Conservation (phyloP, 2,888 invertebrate genomes). For the Mongoloraphidia duomilia region DNA sequence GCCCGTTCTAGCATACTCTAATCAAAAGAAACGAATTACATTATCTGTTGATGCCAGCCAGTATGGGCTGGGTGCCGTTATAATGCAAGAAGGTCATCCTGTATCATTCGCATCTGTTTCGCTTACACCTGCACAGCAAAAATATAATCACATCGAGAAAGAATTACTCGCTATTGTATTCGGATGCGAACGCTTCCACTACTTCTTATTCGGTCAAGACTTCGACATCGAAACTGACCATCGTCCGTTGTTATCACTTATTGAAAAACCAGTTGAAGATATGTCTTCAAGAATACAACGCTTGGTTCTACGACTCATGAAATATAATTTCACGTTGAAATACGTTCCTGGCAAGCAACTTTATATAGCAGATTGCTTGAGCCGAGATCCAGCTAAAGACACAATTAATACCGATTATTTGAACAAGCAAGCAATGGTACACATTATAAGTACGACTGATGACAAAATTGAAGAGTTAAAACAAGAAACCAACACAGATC, state of each 20-base stretch:
- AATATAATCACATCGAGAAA: slow-evolving; percentile 18
- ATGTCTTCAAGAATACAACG: slow-evolving; percentile 14
- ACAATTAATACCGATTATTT: too few relatives aligned
- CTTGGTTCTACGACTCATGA: slow-evolving; percentile 11
- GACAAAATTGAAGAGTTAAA: too few relatives aligned
- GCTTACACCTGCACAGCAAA: slow-evolving; percentile 12
- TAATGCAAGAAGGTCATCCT: slow-evolving; percentile 9
- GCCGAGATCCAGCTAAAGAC: too few relatives aligned
- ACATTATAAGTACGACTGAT: too few relatives aligned
- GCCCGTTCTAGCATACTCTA: slow-evolving; percentile 5
- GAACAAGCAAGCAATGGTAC: too few relatives aligned
- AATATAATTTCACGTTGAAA: slow-evolving; percentile 10
- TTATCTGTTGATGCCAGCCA: slow-evolving; percentile 13
- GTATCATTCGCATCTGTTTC: slow-evolving; percentile 12
- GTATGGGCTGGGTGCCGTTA: slow-evolving; percentile 12
- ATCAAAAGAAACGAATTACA: slow-evolving; percentile 7
- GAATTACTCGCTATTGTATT: slow-evolving; percentile 17
- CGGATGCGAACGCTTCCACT: slow-evolving; percentile 15
- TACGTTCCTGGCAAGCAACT: slow-evolving; percentile 11
- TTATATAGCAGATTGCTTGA: slow-evolving; percentile 11
- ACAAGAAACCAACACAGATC: too few relatives aligned
- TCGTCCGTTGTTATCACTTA: slow-evolving; percentile 11
- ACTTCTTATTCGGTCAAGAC: slow-evolving; percentile 12
- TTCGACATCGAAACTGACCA: slow-evolving; percentile 14
- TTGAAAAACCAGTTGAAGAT: slow-evolving; percentile 15